Evolutionary conservation across 2,888 invertebrate genomes (phyloP).

Genomic region (Papilio gigon): DNA sequence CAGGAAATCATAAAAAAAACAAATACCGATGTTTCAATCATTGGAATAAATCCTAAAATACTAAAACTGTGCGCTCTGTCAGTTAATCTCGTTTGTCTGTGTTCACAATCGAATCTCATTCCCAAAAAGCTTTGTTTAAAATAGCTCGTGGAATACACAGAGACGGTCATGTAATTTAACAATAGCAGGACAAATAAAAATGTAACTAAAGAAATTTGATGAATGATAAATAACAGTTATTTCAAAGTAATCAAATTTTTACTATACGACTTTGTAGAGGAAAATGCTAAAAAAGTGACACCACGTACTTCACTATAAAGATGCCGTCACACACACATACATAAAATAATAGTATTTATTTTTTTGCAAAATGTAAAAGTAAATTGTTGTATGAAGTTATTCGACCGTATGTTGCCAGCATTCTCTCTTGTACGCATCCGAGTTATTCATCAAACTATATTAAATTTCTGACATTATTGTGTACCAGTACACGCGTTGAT

Average conservation of each 20-base stretch:
- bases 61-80: neutral
- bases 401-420: neutral
- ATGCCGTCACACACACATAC: no score
- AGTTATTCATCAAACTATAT: constrained; percentile 14
- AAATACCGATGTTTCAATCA: constrained; percentile 1
- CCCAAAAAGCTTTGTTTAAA: constrained; percentile 1
- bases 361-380: no score
- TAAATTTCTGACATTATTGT: constrained; percentile 22
- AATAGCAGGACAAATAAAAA: neutral
- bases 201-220: neutral
- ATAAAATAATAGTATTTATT: no score
- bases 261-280: no score
- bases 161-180: neutral
- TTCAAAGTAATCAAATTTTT: no score
- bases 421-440: neutral
- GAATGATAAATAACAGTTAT: no score
- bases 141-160: neutral
- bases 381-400: no score
- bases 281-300: neutral
- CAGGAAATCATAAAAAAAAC: neutral
- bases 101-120: constrained; percentile 18
- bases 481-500: neutral
- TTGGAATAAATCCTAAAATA: constrained; percentile 12
- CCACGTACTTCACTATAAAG: no score
- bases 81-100: constrained; percentile 19